These are phyloP conservation scores for Muscina levida DNA, from an alignment of 2,888 invertebrate genomes.

Conservation along the genomic window DNA sequence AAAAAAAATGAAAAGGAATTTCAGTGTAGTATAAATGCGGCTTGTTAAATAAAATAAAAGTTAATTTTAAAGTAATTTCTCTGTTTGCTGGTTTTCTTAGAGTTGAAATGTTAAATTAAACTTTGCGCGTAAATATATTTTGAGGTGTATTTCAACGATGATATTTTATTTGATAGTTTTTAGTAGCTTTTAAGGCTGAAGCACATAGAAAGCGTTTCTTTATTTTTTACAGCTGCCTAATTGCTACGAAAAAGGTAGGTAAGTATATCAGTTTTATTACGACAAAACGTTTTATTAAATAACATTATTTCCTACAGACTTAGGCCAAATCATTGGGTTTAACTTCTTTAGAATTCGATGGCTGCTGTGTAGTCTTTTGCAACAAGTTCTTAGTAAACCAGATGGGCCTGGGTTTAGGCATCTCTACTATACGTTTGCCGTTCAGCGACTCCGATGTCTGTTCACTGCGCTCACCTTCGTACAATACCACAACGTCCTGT, in stretches of 20 bases:
- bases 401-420: slow-evolving; percentile 90
- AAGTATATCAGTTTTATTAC: too few species aligned
- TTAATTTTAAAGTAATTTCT: too few species aligned
- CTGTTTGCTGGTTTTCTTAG: too few species aligned
- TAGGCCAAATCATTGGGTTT: slow-evolving; percentile 88
- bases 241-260: too few species aligned
- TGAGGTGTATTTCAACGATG: too few species aligned
- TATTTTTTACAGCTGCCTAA: too few species aligned
- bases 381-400: slow-evolving; percentile 94
- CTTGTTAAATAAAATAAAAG: slow-evolving; percentile 49
- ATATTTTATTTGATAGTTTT: too few species aligned
- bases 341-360: slow-evolving; percentile 86
- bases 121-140: too few species aligned
- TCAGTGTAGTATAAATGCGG: slow-evolving; percentile 68
- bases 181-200: too few species aligned
- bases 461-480: slow-evolving; percentile 88
- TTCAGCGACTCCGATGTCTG: slow-evolving; percentile 83
- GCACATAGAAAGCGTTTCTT: too few species aligned
- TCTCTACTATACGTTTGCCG: slow-evolving; percentile 91
- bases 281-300: slow-evolving; percentile 7
- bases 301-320: slow-evolving; percentile 18
- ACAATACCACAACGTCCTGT: slow-evolving; percentile 91
- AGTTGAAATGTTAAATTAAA: too few species aligned
- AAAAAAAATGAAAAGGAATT: slow-evolving; percentile 60
- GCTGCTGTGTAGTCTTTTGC: slow-evolving; percentile 87